These are phyloP conservation scores for Pyrocoelia pectoralis DNA, from an alignment of 2,888 invertebrate genomes.

Conservation along the genomic window DNA sequence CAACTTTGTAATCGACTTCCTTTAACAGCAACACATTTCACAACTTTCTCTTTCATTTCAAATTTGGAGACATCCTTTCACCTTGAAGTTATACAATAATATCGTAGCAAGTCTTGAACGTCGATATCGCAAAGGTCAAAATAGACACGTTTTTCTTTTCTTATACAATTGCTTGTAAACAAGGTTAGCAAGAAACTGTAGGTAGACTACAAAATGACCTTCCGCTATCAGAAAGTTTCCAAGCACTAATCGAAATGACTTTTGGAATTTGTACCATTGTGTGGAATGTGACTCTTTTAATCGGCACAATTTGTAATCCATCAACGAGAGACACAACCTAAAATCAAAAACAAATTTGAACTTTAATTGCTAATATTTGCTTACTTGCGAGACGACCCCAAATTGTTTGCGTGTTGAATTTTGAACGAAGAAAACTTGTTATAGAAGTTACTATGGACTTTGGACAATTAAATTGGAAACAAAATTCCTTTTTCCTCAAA, in stretches of 20 bases:
- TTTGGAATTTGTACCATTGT: conserved; percentile 1
- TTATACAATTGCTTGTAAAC: conserved; percentile 18
- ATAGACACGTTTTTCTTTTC: conserved; percentile 21
- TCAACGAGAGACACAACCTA: too few species aligned
- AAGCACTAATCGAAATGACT: neutral
- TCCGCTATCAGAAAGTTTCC: conserved; percentile 4
- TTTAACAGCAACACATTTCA: neutral
- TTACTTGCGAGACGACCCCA: too few species aligned
- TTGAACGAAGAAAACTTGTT: too few species aligned
- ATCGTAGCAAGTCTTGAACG: neutral
- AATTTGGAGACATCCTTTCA: neutral
- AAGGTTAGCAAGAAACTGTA: conserved; percentile 26
- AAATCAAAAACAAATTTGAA: too few species aligned
- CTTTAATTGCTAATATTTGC: too few species aligned
- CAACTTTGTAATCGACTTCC: too few species aligned
- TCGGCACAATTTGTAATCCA: too few species aligned
- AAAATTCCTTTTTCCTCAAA: too few species aligned
- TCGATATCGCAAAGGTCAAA: conserved; percentile 28
- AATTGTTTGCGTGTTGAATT: too few species aligned
- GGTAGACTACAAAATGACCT: conserved; percentile 23
- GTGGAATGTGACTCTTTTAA: neutral
- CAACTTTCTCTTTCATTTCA: neutral
- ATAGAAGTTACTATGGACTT: too few species aligned
- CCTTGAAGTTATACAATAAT: neutral
- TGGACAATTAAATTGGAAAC: too few species aligned